phyloP scores from a whole-genome alignment of 2,797 vertebrate species.

The Acridotheres tristis region DNA sequence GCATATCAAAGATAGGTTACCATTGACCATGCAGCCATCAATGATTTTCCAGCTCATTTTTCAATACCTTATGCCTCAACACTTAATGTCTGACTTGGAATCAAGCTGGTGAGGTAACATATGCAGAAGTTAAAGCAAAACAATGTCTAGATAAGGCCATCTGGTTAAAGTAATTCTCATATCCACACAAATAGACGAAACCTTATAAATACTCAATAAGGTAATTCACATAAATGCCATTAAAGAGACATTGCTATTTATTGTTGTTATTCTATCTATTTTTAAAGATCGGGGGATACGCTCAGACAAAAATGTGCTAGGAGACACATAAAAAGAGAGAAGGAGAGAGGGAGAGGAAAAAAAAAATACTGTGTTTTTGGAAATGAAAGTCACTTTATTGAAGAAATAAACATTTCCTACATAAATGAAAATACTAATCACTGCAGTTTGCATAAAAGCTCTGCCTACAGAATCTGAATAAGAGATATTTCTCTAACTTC shows the following conservation, averaged over 20 bases:
- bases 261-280: not conserved
- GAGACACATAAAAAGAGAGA: not conserved
- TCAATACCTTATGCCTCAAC: not conserved
- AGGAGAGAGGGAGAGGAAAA: not conserved
- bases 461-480: not conserved
- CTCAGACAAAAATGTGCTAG: not conserved
- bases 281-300: not conserved
- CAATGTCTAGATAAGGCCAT: not conserved
- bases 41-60: not conserved
- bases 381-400: slow-evolving; percentile 2
- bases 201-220: not conserved
- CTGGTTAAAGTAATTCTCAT: slow-evolving; percentile 26
- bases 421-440: slow-evolving; percentile 34
- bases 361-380: not conserved
- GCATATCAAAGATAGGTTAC: not conserved
- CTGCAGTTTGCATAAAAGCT: slow-evolving; percentile 28
- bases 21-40: accelerated
- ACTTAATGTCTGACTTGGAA: not conserved
- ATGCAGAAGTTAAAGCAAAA: not conserved
- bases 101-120: not conserved
- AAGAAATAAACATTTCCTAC: slow-evolving; percentile 43
- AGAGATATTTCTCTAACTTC: slow-evolving; percentile 2
- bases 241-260: not conserved
- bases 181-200: not conserved
- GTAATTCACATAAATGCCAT: not conserved